Percentiles rank a stretch among this genome's conserved stretches.
Evolutionary conservation across 2,797 vertebrate species (phyloP).

Genomic region (Peromyscus eremicus): DNA sequence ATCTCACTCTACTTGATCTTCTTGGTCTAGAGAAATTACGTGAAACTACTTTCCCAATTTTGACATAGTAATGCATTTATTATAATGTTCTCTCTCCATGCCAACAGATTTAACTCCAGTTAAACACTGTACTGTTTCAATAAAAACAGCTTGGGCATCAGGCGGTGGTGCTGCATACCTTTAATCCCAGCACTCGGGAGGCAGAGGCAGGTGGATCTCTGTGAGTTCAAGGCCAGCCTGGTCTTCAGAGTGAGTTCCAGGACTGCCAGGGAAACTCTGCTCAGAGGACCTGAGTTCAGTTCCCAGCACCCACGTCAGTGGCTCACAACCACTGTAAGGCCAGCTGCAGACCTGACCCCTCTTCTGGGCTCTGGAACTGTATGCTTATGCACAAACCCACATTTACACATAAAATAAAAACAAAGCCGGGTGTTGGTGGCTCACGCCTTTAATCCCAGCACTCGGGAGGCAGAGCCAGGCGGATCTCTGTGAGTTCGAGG

Average conservation of each 20-base stretch:
- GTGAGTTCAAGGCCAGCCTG: neutral
- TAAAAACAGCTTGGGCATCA: neutral
- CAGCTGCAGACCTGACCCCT: neutral
- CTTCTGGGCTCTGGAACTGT: neutral
- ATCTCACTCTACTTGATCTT: neutral
- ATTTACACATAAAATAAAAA: neutral
- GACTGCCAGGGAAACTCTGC: neutral
- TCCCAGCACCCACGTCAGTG: neutral
- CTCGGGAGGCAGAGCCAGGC: too few species aligned
- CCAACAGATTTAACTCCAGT: neutral
- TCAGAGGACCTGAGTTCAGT: neutral
- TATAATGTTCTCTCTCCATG: neutral
- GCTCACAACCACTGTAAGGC: neutral
- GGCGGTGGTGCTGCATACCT: neutral
- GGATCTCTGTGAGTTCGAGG: too few species aligned
- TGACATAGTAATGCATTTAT: slow-evolving; percentile 5
- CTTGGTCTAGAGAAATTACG: slow-evolving; percentile 1
- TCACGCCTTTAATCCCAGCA: too few species aligned
- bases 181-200: neutral
- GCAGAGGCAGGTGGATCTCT: neutral
- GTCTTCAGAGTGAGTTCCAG: neutral
- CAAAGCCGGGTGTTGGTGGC: too few species aligned
- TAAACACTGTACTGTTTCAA: neutral
- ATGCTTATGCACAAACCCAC: neutral
- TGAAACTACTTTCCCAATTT: neutral